Evolutionary conservation across 2,113 vertebrate genomes (phyloP).

Genomic region (Daphoenositta chrysoptera): DNA sequence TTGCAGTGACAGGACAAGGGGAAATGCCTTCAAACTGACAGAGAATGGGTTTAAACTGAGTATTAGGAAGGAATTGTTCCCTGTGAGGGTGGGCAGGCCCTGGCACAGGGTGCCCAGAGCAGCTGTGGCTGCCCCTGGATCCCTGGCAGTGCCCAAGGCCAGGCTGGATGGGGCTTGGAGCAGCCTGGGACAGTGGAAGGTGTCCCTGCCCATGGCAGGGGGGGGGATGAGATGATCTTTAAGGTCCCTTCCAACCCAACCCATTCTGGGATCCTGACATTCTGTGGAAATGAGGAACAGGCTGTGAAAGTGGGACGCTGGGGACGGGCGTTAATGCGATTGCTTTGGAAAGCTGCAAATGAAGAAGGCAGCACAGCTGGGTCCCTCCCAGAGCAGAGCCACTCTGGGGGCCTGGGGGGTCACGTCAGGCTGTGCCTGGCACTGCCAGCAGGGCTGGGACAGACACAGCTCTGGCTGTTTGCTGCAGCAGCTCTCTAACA

Average conservation of each 20-base stretch:
- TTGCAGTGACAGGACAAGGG: not conserved
- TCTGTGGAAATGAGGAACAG: not conserved
- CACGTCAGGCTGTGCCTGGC: not conserved
- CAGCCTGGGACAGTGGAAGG: fast-evolving
- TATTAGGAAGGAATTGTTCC: fast-evolving
- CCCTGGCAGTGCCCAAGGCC: not conserved
- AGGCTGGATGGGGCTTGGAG: not conserved
- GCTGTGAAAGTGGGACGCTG: not conserved
- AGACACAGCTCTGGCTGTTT: not conserved
- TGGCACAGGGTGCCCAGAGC: not conserved
- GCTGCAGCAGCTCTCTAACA: not conserved
- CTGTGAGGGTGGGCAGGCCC: fast-evolving
- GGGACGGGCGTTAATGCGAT: not conserved
- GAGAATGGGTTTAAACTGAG: not conserved
- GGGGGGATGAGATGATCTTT: fast-evolving
- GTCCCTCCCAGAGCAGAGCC: not conserved
- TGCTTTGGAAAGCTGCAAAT: not conserved
- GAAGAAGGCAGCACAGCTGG: not conserved
- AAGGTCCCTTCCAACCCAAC: not conserved
- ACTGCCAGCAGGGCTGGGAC: not conserved
- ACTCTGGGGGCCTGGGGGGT: not conserved
- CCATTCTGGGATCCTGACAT: not conserved
- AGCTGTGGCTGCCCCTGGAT: not conserved
- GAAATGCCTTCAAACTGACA: not conserved
- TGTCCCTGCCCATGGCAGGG: not conserved